Percentiles rank a stretch among this genome's conserved stretches.
Conservation (phyloP, 1,140 invertebrate species). For the Acromyrmex charruanus region DNA sequence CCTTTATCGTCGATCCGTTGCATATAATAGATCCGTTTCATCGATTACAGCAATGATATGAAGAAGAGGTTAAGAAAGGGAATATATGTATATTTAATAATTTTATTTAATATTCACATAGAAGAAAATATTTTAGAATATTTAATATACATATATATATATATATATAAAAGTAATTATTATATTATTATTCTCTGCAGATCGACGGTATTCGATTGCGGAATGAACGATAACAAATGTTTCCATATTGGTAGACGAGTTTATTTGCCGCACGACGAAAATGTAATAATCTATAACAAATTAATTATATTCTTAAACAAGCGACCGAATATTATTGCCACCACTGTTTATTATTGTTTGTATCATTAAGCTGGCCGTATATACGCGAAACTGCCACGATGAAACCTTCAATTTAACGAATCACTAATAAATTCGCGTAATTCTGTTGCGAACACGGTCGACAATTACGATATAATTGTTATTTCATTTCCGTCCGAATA, state of each 20-base stretch:
- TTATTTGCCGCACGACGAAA: slow-evolving; percentile 62
- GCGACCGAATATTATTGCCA: slow-evolving; percentile 58
- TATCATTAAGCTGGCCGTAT: slow-evolving; percentile 50
- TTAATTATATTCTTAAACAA: slow-evolving; percentile 68
- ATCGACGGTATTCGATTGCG: slow-evolving; percentile 39
- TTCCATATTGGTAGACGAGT: slow-evolving; percentile 51
- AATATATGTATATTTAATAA: neutral
- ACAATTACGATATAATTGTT: slow-evolving; percentile 64
- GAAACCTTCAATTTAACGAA: slow-evolving; percentile 63
- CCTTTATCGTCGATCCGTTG: slow-evolving; percentile 56
- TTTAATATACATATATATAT: neutral
- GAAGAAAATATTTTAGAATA: neutral
- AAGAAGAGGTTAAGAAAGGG: neutral
- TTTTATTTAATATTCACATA: neutral
- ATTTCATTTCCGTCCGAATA: slow-evolving; percentile 61
- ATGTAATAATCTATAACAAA: slow-evolving; percentile 65
- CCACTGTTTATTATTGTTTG: slow-evolving; percentile 62
- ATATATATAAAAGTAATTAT: too few relatives aligned
- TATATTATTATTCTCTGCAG: too few relatives aligned
- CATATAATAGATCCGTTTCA: slow-evolving; percentile 53
- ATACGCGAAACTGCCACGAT: slow-evolving; percentile 47
- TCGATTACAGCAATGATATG: slow-evolving; percentile 24
- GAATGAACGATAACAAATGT: slow-evolving; percentile 63
- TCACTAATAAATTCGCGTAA: slow-evolving; percentile 63
- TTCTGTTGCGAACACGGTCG: slow-evolving; percentile 56